Conservation (phyloP, 2,888 invertebrate species). For the Drosophila engyochracea region DNA sequence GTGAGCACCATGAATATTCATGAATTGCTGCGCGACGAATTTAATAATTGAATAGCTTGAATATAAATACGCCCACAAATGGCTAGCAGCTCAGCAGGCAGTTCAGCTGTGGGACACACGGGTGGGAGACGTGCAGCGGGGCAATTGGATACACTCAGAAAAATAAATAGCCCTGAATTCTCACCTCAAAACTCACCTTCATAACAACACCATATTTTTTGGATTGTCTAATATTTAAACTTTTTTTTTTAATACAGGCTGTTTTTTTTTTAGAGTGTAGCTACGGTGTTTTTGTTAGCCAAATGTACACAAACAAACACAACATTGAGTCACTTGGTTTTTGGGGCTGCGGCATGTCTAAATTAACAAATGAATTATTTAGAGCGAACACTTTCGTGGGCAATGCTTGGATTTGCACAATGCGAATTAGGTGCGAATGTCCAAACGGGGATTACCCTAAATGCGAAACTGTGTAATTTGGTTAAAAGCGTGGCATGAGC, state of each 20-base stretch:
- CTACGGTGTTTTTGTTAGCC: slow-evolving; percentile 21
- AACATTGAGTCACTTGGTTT: slow-evolving; percentile 10
- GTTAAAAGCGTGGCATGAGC: slow-evolving; percentile 59
- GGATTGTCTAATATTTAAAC: background rate
- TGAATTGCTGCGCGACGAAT: slow-evolving; percentile 55
- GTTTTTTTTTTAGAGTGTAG: background rate
- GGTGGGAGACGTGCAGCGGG: background rate
- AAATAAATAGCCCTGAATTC: background rate
- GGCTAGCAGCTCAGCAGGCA: slow-evolving; percentile 28
- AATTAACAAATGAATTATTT: slow-evolving; percentile 80
- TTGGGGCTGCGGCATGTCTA: slow-evolving; percentile 56
- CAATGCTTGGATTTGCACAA: slow-evolving; percentile 67
- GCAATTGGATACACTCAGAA: background rate
- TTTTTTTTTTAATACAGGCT: background rate
- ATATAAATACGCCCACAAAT: slow-evolving; percentile 66
- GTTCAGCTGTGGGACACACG: slow-evolving; percentile 14
- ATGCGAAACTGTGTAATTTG: slow-evolving; percentile 72
- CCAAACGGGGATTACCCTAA: slow-evolving; percentile 72
- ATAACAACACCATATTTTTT: background rate
- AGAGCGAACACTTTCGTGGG: slow-evolving; percentile 73
- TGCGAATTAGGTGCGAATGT: slow-evolving; percentile 78
- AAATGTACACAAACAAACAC: slow-evolving; percentile 41
- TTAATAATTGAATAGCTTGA: slow-evolving; percentile 74
- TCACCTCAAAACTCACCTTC: background rate
- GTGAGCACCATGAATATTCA: slow-evolving; percentile 73